A percentile compares a stretch with the other conserved stretches of the same genome.
These are phyloP conservation scores for Cartodere bifasciata DNA, from an alignment of 2,888 invertebrate species.

Conservation along the genomic window DNA sequence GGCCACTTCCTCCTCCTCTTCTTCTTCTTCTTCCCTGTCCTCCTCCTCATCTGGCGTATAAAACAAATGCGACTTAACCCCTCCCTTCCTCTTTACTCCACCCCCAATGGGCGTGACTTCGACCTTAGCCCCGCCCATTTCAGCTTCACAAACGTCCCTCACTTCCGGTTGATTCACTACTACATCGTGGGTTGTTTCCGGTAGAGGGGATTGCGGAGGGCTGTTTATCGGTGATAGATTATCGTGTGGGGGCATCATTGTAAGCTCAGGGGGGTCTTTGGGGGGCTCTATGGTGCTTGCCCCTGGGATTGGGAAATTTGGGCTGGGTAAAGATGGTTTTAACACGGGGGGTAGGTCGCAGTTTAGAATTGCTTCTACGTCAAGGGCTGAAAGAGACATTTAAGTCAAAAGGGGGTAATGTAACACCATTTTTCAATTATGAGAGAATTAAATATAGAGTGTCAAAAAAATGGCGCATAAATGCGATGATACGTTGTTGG, in stretches of 20 bases:
- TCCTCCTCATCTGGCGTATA: conserved; percentile 33
- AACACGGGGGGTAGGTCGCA: conserved; percentile 26
- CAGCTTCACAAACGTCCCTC: conserved; percentile 6
- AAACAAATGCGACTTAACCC: conserved; percentile 23
- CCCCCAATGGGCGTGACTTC: conserved; percentile 7
- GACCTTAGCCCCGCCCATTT: conserved; percentile 8
- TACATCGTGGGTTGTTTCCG: conserved; percentile 5
- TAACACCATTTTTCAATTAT: too few species aligned
- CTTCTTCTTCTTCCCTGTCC: conserved; percentile 11
- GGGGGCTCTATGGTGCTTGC: conserved; percentile 13
- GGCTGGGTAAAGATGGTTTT: conserved; percentile 21
- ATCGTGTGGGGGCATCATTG: conserved; percentile 1
- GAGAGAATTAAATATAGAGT: too few species aligned
- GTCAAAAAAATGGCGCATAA: too few species aligned
- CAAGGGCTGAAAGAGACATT: conserved; percentile 24
- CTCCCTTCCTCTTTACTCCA: conserved; percentile 6
- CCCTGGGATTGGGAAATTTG: conserved; percentile 28
- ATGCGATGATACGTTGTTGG: too few species aligned
- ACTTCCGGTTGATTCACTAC: too few species aligned
- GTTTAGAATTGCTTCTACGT: conserved; percentile 29
- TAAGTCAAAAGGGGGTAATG: too few species aligned
- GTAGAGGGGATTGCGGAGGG: conserved; percentile 3
- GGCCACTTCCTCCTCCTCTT: conserved; percentile 12
- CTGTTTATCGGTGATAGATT: conserved; percentile 8
- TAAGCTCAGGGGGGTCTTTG: not conserved